These are phyloP conservation scores for Protaetia brevitarsis DNA, from an alignment of 1,140 invertebrate genomes.

Conservation along the genomic window DNA sequence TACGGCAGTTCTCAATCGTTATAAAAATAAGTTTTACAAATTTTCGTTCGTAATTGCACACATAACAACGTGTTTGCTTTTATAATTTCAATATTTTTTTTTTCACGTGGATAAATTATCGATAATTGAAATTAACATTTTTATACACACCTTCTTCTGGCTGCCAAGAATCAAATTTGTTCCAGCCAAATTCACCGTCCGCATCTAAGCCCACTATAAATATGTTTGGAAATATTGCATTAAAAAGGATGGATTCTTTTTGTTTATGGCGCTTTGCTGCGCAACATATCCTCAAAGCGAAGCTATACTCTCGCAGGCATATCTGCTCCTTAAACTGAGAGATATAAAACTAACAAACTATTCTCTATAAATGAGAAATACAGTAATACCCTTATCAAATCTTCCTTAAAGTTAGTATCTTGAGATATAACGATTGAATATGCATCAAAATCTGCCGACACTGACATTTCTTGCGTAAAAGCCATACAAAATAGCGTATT, in stretches of 20 bases:
- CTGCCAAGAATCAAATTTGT: slow-evolving; percentile 28
- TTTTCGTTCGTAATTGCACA: too few species aligned
- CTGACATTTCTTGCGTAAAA: neutral
- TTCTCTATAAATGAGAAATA: too few species aligned
- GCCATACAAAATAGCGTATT: neutral
- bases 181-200: slow-evolving; percentile 39
- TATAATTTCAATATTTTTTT: too few species aligned
- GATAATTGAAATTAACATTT: too few species aligned
- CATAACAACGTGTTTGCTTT: too few species aligned
- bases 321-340: slow-evolving; percentile 37
- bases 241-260: slow-evolving; percentile 32
- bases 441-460: neutral
- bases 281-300: slow-evolving; percentile 36
- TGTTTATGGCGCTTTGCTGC: slow-evolving; percentile 32
- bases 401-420: neutral
- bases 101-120: neutral
- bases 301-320: slow-evolving; percentile 29
- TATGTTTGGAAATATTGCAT: slow-evolving; percentile 35
- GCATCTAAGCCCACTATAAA: slow-evolving; percentile 34
- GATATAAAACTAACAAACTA: too few species aligned
- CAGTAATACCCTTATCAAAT: too few species aligned
- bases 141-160: slow-evolving; percentile 1
- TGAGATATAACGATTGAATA: neutral
- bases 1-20: too few species aligned
- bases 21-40: too few species aligned